Conservation (phyloP, 2,888 invertebrate genomes). For the Metopia argyrocephala region DNA sequence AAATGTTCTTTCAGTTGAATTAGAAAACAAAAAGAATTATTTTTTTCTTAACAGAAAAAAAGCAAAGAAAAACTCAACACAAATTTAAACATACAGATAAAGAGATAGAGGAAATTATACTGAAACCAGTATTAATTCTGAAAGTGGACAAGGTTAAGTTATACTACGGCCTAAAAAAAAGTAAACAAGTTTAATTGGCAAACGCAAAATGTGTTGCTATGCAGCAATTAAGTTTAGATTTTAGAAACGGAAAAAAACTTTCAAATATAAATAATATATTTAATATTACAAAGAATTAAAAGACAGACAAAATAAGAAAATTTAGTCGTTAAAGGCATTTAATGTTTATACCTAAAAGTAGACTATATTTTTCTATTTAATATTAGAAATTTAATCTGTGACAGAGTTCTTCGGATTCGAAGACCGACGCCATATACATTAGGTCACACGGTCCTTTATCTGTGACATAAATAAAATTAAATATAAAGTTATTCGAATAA, state of each 20-base stretch:
- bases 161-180: slow-evolving; percentile 1
- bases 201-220: slow-evolving; percentile 22
- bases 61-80: background rate
- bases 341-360: slow-evolving; percentile 9
- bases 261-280: slow-evolving; percentile 1
- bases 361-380: background rate
- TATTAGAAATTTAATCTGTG: too few species aligned
- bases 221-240: slow-evolving; percentile 43
- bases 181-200: slow-evolving; percentile 9
- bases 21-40: too few species aligned
- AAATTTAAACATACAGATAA: background rate
- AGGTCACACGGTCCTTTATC: too few species aligned
- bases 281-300: background rate
- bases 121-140: background rate
- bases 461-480: too few species aligned
- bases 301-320: background rate
- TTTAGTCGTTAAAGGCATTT: background rate
- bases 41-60: too few species aligned
- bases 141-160: too few species aligned
- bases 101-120: background rate
- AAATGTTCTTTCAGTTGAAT: background rate
- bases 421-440: too few species aligned
- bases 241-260: slow-evolving; percentile 21
- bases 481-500: too few species aligned
- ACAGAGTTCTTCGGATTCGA: too few species aligned